Percentiles rank a stretch among this genome's conserved stretches.
These are phyloP conservation scores for Addax nasomaculatus DNA, from an alignment of 2,113 vertebrate species.

Conservation along the genomic window DNA sequence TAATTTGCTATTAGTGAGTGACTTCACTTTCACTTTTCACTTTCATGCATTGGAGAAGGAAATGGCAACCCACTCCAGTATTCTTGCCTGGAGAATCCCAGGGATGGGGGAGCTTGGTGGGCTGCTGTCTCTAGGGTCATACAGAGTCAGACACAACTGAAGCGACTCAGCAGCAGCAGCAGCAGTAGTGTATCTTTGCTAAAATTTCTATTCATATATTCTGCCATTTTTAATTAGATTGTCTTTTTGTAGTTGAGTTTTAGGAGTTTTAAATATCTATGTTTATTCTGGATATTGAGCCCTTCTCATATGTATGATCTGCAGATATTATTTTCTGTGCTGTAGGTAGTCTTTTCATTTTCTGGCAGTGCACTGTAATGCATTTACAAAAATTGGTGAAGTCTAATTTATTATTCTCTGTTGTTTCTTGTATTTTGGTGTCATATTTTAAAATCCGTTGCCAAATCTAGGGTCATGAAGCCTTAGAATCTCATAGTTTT, in stretches of 20 bases:
- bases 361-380: neutral
- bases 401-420: neutral
- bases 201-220: neutral
- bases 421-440: neutral
- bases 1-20: neutral
- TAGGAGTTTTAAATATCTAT: neutral
- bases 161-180: no score
- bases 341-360: neutral
- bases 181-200: neutral
- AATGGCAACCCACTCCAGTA: no score
- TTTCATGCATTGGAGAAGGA: no score
- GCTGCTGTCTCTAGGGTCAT: no score
- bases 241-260: neutral
- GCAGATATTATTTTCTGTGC: neutral
- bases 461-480: neutral
- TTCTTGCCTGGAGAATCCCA: no score
- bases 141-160: no score
- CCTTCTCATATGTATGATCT: neutral
- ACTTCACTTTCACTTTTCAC: no score
- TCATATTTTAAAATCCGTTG: neutral
- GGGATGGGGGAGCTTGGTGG: no score
- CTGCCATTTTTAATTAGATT: neutral
- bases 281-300: neutral
- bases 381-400: neutral
- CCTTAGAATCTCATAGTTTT: neutral